phyloP scores from a whole-genome alignment of 23 tunicate species.

The Ascidia mentula region DNA sequence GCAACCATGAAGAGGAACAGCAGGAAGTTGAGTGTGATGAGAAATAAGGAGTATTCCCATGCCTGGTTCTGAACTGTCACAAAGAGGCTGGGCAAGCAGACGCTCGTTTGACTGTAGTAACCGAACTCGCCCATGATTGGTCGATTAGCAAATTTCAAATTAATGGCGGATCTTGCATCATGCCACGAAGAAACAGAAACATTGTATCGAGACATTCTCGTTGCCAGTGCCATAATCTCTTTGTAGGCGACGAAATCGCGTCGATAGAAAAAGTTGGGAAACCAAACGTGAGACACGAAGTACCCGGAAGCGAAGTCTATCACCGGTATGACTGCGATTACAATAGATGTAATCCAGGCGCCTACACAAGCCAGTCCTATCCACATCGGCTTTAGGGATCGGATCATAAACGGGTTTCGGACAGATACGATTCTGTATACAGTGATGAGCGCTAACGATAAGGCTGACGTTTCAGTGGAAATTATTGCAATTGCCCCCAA shows the following conservation, averaged over 20 bases:
- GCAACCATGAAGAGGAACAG: slow-evolving; percentile 13
- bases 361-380: slow-evolving; percentile 8
- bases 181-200: neutral
- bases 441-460: slow-evolving; percentile 40
- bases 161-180: neutral
- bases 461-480: slow-evolving; percentile 33
- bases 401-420: neutral
- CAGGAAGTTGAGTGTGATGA: slow-evolving; percentile 3
- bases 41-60: neutral
- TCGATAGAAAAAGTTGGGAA: slow-evolving; percentile 7
- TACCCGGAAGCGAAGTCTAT: neutral
- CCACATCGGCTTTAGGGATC: neutral
- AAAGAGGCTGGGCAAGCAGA: slow-evolving; percentile 14
- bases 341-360: slow-evolving; percentile 32
- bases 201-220: neutral
- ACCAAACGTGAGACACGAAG: slow-evolving; percentile 38
- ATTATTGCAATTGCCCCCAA: slow-evolving; percentile 31
- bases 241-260: neutral
- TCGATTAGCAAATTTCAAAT: neutral
- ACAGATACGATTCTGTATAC: slow-evolving; percentile 40
- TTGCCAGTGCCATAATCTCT: neutral
- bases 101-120: slow-evolving; percentile 13
- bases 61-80: neutral
- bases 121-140: slow-evolving; percentile 2
- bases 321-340: slow-evolving; percentile 27